A percentile compares a stretch with the other conserved stretches of the same genome.
Conservation (phyloP, 2,113 vertebrate genomes). For the Pangasianodon gigas region DNA sequence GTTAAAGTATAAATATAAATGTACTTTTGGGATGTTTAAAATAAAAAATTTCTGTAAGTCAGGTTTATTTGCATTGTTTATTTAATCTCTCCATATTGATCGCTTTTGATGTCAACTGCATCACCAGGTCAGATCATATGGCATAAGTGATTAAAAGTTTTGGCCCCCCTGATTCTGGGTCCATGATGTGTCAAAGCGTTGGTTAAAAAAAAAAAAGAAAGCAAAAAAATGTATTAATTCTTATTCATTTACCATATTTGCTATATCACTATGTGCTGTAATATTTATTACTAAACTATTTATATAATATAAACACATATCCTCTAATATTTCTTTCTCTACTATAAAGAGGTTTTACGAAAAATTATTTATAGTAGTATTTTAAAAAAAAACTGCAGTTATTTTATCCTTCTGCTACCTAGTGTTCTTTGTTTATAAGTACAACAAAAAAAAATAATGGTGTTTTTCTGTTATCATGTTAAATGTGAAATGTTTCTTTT, state of each 20-base stretch:
- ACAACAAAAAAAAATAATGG: background rate
- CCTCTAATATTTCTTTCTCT: background rate
- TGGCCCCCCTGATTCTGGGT: too few species aligned
- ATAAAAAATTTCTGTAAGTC: background rate
- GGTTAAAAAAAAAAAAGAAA: too few species aligned
- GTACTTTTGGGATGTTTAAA: background rate
- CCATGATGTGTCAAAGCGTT: too few species aligned
- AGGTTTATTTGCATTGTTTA: background rate
- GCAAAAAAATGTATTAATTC: background rate
- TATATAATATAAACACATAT: too few species aligned
- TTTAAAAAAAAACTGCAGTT: too few species aligned
- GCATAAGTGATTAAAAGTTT: background rate
- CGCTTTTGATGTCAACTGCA: background rate
- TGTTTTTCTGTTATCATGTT: background rate
- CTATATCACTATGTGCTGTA: too few species aligned
- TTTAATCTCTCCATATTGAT: background rate
- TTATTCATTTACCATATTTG: background rate
- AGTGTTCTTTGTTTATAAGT: background rate
- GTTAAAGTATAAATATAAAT: too few species aligned
- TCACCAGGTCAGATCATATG: background rate
- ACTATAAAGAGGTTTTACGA: background rate
- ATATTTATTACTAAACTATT: too few species aligned
- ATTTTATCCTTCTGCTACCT: background rate
- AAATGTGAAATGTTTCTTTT: background rate
- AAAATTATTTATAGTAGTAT: background rate